phyloP scores from a whole-genome alignment of 2,888 invertebrate genomes.

The Pristionchus exspectatus region DNA sequence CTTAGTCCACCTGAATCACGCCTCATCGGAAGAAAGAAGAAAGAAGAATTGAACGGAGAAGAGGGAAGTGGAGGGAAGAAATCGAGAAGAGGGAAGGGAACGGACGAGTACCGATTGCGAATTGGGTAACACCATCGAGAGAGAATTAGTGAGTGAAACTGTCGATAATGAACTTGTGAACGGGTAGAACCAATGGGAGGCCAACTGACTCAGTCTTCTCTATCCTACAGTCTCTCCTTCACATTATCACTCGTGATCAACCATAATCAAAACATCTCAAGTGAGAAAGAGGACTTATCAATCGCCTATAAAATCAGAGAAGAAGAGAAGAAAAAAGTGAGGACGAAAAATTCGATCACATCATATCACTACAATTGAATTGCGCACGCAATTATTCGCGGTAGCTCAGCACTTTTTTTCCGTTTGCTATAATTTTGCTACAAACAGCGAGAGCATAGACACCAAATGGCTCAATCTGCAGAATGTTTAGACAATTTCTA shows the following conservation, averaged over 20 bases:
- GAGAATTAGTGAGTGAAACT: neutral
- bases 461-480: conserved; percentile 9
- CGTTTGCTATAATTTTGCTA: neutral
- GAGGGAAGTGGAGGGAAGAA: conserved; percentile 20
- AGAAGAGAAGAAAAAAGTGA: neutral
- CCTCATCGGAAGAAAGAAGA: conserved; percentile 21
- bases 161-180: neutral
- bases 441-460: neutral
- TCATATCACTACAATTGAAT: neutral
- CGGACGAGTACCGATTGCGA: neutral
- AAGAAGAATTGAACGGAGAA: conserved; percentile 12
- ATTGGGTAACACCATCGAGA: conserved; percentile 2
- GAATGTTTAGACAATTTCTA: conserved; percentile 18
- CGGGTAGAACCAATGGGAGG: neutral
- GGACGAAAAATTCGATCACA: neutral
- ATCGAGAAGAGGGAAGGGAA: neutral
- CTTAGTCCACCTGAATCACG: conserved; percentile 45
- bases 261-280: neutral
- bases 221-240: neutral
- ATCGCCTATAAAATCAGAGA: neutral
- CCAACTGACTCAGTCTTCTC: neutral
- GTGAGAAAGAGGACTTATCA: conserved; percentile 31
- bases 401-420: neutral
- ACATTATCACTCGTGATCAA: conserved; percentile 7
- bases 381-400: neutral